Base-by-base conservation (phyloP, 2,113 vertebrate species). In the Aldabrachelys gigantea region DNA sequence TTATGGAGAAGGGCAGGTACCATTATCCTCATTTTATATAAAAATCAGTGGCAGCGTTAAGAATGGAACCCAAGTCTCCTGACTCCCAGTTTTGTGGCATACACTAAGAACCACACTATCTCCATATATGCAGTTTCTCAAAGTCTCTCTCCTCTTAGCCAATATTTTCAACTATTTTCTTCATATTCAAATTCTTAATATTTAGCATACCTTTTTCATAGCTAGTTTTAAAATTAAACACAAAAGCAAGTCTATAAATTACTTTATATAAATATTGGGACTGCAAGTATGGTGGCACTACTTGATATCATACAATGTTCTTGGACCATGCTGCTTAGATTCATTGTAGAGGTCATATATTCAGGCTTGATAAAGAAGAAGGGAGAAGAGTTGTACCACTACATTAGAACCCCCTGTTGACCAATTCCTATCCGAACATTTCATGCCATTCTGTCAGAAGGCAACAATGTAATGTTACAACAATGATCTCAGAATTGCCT, bases 371-470 rank as follows among this genome's bases (percentile, higher is more conserved):
- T 53, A 31, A 94, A 86, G 49, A 69, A 10, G 83, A 96, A 52
- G 29, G 54, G 75, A 90, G 44, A 24, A 87, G 53, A 87, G 82
- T 94, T 90, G 79, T 88, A 93, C 16, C 35, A 31, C 57, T 91
- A 83, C 8, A 22, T 38, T 24, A 9, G 17, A 22, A 91, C 89
- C 94, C 94, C 44, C 92, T 95, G 75, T 93, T 87, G 94, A 91
- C 16, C 65, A 91, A 0, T 3, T 65, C 25, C 49, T 53, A 27
- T 3, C 65, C 72, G 57, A 94, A 90, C 38, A 75, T 49, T 53
- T 38, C 84, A 65, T 5, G 19, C 24, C 49, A 27, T 4, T 38
- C 47, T 17, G 25, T 6, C 25, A 85, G 3, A 78, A 72, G 19
- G 25, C 44, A 78, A 41, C 29, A 62, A 62, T 7, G 38, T 21